These are phyloP conservation scores for Carettochelys insculpta DNA, from an alignment of 2,113 vertebrate species.

Conservation along the genomic window DNA sequence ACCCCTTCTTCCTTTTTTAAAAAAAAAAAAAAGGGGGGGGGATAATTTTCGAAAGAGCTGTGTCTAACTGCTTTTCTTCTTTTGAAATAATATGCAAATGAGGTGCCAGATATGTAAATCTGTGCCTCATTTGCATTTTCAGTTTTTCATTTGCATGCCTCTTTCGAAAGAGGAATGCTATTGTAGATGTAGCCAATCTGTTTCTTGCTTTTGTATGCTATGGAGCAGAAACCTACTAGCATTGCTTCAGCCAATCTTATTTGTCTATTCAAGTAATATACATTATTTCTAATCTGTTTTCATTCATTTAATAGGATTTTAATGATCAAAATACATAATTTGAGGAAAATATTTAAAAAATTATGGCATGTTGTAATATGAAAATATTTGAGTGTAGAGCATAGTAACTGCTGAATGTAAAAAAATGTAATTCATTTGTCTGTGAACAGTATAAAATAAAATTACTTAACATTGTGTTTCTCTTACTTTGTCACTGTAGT, in stretches of 20 bases:
- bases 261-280: background rate
- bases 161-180: too few species aligned
- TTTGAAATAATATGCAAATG: too few species aligned
- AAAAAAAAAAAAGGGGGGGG: too few species aligned
- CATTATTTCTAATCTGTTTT: background rate
- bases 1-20: too few species aligned
- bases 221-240: background rate
- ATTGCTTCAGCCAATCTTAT: background rate
- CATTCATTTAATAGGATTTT: conserved; percentile 23
- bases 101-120: too few species aligned
- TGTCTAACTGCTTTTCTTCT: too few species aligned
- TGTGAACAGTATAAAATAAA: conserved; percentile 78
- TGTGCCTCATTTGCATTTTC: too few species aligned
- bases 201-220: background rate
- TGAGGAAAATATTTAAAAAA: conserved; percentile 30
- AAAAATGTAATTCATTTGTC: conserved; percentile 43
- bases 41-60: too few species aligned
- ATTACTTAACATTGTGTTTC: conserved; percentile 8
- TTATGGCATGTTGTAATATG: conserved; percentile 50
- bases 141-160: too few species aligned
- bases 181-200: background rate
- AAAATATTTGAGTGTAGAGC: conserved; percentile 41
- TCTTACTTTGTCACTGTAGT: background rate
- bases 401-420: conserved; percentile 49
- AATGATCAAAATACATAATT: conserved; percentile 1